These are phyloP conservation scores for Chaetoderma sp. DNA, from an alignment of 2,888 invertebrate genomes.

Conservation along the genomic window DNA sequence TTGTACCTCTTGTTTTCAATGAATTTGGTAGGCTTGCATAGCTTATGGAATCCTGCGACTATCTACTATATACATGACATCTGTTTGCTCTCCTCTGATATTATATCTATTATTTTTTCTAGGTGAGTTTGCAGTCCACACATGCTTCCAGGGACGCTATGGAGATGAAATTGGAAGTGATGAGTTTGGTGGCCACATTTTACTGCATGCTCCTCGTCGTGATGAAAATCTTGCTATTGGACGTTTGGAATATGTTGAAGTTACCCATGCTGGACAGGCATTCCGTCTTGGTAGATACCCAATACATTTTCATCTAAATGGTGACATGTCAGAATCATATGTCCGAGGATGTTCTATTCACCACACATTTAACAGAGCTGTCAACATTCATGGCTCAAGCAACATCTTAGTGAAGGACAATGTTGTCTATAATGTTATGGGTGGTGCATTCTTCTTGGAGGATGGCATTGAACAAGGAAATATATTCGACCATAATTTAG, in stretches of 20 bases:
- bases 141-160: constrained; percentile 64
- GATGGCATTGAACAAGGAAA: constrained; percentile 64
- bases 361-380: constrained; percentile 62
- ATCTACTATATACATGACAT: too few relatives aligned
- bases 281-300: constrained; percentile 65
- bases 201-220: constrained; percentile 45
- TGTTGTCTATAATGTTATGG: constrained; percentile 64
- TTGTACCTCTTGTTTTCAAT: too few relatives aligned
- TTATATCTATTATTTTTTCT: too few relatives aligned
- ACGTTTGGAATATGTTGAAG: constrained; percentile 50
- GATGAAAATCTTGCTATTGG: constrained; percentile 38
- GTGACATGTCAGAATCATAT: constrained; percentile 57
- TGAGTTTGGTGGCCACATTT: constrained; percentile 61
- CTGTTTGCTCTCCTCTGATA: too few relatives aligned
- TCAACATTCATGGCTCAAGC: constrained; percentile 62
- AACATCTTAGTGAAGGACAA: constrained; percentile 49
- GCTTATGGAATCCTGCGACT: too few relatives aligned
- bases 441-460: constrained; percentile 65
- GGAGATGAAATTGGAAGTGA: constrained; percentile 64
- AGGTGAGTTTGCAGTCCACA: constrained; percentile 65
- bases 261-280: constrained; percentile 61
- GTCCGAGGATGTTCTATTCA: constrained; percentile 58
- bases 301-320: constrained; percentile 64
- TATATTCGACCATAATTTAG: constrained; percentile 60
- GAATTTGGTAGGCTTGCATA: too few relatives aligned